Evolutionary conservation across 1,140 invertebrate genomes (phyloP), one percentile per base, ranked within the genome.

Genomic region (Dendrolimus punctatus): DNA sequence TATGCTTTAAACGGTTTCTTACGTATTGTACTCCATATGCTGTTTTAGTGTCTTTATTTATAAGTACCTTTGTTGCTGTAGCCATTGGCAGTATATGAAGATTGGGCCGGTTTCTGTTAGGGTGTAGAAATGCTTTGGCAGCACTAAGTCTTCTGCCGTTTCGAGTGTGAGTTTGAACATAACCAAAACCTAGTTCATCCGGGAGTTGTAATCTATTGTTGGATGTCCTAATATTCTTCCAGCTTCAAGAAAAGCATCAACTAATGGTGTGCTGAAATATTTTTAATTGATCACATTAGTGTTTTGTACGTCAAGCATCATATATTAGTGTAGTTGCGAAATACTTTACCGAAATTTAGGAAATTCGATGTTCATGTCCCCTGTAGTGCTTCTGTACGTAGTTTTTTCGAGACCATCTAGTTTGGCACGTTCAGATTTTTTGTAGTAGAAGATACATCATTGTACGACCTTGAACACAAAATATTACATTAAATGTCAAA

Each of bases 111-210:
- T 83, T 71, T n/a, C 88, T 68, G 8, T 89, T 76, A 37, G 67
- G 91, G 74, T 58, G 87, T 82, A 85, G 71, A 80, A 90, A 90
- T 7, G 88, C 88, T 46, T 76, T 77, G n/a, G 80, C 91, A 44
- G 77, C 80, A 52, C 89, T 85, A 52, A 85, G 71, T 62, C 89
- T 70, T 43, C 66, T 57, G 4, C 65, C 68, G 36, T 40, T 39
- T 40, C 9, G 67, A 51, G 75, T 91, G 2, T 91, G 91, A 70
- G 91, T 89, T 86, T 90, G 94, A 37, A 88, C 86, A 50, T 88
- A 88, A 0, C 89, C 90, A 49, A 93, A 91, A 4, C 70, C 70
- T 5, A 68, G 55, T 39, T 73, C 65, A 6, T 74, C 62, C 37
- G 60, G 66, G 73, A 62, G 58, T 87, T 88, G 44, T 83, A 80